phyloP scores from a whole-genome alignment of 2,888 invertebrate genomes.

The Anoncus sp. region DNA sequence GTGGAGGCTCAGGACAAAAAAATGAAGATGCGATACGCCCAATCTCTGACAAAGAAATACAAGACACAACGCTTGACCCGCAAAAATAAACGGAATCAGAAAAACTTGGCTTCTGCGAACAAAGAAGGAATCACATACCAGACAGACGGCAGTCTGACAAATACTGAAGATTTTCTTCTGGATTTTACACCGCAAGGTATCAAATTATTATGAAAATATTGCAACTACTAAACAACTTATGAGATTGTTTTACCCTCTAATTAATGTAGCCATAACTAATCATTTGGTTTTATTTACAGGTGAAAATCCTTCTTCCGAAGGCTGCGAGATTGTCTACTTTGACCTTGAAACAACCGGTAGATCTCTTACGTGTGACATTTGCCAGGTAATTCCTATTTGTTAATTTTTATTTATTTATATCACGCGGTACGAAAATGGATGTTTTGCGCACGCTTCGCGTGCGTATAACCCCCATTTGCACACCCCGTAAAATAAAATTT shows the following conservation, averaged over 20 bases:
- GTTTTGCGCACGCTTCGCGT: too few species aligned
- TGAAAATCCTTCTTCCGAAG: neutral
- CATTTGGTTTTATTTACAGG: neutral
- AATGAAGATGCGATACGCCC: neutral
- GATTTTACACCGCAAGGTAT: too few species aligned
- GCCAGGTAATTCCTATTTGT: too few species aligned
- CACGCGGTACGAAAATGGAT: too few species aligned
- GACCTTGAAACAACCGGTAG: constrained; percentile 19
- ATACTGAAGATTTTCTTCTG: neutral
- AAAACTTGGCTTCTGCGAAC: neutral
- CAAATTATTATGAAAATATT: too few species aligned
- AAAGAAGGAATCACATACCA: constrained; percentile 7
- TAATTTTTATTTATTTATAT: too few species aligned
- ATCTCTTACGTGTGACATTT: constrained; percentile 10
- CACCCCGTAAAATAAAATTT: too few species aligned
- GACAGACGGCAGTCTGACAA: neutral
- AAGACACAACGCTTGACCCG: constrained; percentile 1
- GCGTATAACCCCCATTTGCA: too few species aligned
- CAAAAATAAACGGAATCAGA: neutral
- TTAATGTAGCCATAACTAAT: too few species aligned
- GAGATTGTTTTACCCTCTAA: too few species aligned
- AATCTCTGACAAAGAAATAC: neutral
- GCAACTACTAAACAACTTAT: too few species aligned
- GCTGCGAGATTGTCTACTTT: neutral
- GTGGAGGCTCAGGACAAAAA: neutral